Evolutionary conservation across 2,888 invertebrate species (phyloP), one percentile per base, ranked within the genome.

Genomic region (Drosophila quasianomalipes): DNA sequence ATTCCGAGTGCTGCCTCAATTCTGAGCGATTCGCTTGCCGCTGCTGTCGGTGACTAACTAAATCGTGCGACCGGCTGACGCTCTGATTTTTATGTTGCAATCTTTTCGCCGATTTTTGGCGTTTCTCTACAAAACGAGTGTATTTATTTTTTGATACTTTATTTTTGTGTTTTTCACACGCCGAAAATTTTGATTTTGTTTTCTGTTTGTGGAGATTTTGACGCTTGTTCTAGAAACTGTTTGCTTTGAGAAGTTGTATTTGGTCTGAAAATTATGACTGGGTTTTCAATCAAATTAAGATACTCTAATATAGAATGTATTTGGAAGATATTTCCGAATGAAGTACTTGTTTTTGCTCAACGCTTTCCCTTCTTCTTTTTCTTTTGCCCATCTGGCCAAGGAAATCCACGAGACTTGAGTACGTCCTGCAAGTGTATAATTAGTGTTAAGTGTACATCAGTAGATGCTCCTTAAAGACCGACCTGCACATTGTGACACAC

Each of bases 401-500:
- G 96, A 92, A 98, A 98, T 0, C 98, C 98, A 79, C 98, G 95
- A 47, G 96, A 96, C 85, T 96, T 96, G 19, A 98, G 94, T 14
- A 98, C 95, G 91, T 98, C 98, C 93, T 96, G 95, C 26, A 82
- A 62, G 22, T 9, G 19, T 7, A 19, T 22, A 35, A 19, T 33
- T 41, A n/a, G 0, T 59, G 7, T 26, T 16, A 10, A 30, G 4
- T 19, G 3, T 28, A 9, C 0, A 1, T 19, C 2, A 9, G 2
- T 3, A 6, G 0, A 2, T 2, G n/a, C 1, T 19, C 0, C 1
- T 3, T 26, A 9, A 2, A 3, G 0, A 28, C 68, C 58, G 22
- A 97, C 97, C 93, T 98, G 98, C 1, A 98, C 96, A 92, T 98
- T 98, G 91, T 98, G 98, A 83, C 98, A 98, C 1, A 97, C 97